Evolutionary conservation across 2,113 vertebrate genomes (phyloP), one percentile per base, ranked within the genome.

Genomic region (Scomber japonicus): DNA sequence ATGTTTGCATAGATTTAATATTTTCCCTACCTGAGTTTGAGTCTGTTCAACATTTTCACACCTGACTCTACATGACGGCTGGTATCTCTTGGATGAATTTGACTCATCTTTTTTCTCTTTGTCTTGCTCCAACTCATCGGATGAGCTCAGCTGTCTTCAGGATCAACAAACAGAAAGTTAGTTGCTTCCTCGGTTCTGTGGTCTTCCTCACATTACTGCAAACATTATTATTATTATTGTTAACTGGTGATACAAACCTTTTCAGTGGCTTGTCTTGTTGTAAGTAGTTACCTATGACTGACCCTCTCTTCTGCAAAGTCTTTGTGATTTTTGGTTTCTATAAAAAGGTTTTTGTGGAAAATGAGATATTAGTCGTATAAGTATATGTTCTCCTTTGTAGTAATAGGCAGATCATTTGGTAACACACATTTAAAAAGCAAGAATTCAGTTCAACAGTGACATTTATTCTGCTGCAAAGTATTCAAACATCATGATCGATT

Each of bases 271-370:
- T 94, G 85, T 94, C 94, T 5, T 92, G 89, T 80, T 84, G 91
- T 59, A 95, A 81, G 93, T 92, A 94, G 89, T 93, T 94, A 84
- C 95, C 95, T 92, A 96, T 90, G 82, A 96, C 54, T 91, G 95
- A 96, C 64, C 94, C 95, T 88, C 89, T 94, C 95, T 95, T 96
- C 95, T 92, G 66, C 85, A 93, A 87, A 73, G 76, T 56, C 70
- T 90, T 92, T 92, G 61, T 92, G 91, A 91, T 82, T 69, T 93
- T 89, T 84, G 85, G 85, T 7, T n/a, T 94, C 96, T 96, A 83
- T 87, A 88, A 27, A 82, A 56, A 60, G 54, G 67, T 85, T 69
- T 83, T 55, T 57, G 74, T 75, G 60, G 74, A 67, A 30, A 84
- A 75, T 79, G 30, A 81, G 84, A 86, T 57, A 91, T 49, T 81